phyloP scores from a whole-genome alignment of 2,797 vertebrate genomes.

The Parambassis ranga region DNA sequence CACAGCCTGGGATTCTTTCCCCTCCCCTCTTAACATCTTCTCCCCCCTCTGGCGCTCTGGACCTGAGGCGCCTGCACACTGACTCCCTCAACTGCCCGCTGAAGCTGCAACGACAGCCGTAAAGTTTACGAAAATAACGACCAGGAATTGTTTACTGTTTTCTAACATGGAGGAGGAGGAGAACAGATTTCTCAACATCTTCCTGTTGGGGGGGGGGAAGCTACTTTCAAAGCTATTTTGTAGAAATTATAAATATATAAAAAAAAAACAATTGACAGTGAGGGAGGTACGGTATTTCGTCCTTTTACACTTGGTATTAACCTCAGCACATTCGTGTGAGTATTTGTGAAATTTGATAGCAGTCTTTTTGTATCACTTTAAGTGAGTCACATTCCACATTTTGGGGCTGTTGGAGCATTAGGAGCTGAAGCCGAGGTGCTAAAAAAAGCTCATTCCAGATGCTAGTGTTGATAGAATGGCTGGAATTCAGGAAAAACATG shows the following conservation, averaged over 20 bases:
- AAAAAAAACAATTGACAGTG: not conserved
- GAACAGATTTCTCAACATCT: conserved; percentile 32
- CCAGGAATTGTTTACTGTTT: conserved; percentile 75
- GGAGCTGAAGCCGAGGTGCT: conserved; percentile 22
- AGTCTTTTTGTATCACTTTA: conserved; percentile 52
- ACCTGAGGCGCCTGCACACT: not conserved
- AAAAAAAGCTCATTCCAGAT: not conserved
- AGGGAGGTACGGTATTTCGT: conserved; percentile 1
- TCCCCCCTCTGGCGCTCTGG: fast-evolving
- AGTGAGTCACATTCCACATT: conserved; percentile 52
- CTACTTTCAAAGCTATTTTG: conserved; percentile 48
- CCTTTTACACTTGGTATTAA: conserved; percentile 20
- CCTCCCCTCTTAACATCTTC: too few relatives aligned
- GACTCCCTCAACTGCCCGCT: conserved; percentile 26
- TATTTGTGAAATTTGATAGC: conserved; percentile 36
- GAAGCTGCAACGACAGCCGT: conserved; percentile 33
- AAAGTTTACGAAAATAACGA: conserved; percentile 66
- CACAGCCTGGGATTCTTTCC: not conserved
- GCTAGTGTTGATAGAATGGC: not conserved
- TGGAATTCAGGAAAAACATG: not conserved
- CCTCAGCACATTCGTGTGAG: conserved; percentile 7
- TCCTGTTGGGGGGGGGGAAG: not conserved
- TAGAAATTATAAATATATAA: conserved; percentile 10
- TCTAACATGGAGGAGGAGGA: conserved; percentile 42
- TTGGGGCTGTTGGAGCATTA: not conserved